Conservation (phyloP, 2,888 invertebrate genomes). For the Lithophane ornitopus region DNA sequence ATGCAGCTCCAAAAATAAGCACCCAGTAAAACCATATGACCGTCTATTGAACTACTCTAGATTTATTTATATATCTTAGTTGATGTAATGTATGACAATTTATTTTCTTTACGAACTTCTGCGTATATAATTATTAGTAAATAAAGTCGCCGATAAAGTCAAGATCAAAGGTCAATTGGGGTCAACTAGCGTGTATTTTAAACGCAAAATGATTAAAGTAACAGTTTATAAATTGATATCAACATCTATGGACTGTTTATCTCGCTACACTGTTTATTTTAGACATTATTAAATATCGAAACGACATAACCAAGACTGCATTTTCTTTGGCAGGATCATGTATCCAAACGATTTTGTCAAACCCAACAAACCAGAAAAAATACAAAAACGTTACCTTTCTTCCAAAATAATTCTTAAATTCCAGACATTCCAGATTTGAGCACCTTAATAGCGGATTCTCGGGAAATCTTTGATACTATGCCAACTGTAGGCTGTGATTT, state of each 20-base stretch:
- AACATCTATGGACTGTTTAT: background rate
- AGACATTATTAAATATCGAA: background rate
- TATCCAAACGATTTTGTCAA: background rate
- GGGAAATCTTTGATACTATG: background rate
- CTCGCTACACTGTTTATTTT: background rate
- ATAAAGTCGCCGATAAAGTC: conserved; percentile 3
- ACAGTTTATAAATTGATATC: conserved; percentile 1
- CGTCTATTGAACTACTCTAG: background rate
- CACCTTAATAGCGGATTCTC: background rate
- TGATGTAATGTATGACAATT: background rate
- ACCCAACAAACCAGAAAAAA: background rate
- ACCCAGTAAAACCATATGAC: background rate
- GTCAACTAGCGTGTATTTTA: conserved; percentile 23
- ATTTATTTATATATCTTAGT: background rate
- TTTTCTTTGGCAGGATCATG: background rate
- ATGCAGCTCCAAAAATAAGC: background rate
- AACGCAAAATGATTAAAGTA: conserved; percentile 14
- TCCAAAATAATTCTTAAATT: conserved; percentile 4
- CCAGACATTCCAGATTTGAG: background rate
- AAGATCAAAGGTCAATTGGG: conserved; percentile 21
- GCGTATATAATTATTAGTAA: conserved; percentile 1
- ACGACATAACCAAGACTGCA: no score
- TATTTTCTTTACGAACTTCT: background rate
- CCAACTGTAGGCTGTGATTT: background rate
- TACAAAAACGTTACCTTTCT: background rate